Base-by-base conservation (phyloP, 2,797 vertebrate genomes). In the Kryptopterus vitreolus region DNA sequence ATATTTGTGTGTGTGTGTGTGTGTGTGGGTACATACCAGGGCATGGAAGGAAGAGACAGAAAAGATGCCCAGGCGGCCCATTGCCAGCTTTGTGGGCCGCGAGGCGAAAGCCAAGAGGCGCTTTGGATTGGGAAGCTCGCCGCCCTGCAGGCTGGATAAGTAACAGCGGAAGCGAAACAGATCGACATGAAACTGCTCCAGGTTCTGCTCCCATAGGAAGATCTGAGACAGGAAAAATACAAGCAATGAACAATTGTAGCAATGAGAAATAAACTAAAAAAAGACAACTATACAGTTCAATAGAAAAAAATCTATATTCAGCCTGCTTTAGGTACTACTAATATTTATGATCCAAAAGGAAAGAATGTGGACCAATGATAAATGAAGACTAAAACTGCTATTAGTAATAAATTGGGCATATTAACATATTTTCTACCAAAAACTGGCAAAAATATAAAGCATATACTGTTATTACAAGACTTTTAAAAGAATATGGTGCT, bases 41-140 rank as follows among this genome's bases (percentile, higher is more conserved):
- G 97, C 96, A 48, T 99, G 98, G 88, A 99, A 99, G 2, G 98
- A 99, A 0, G 97, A 99, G 0, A 99, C 98, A 0, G 98, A 98
- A 90, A 99, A 98, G 91, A 98, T 97, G 75, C 96, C 96, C 83
- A 99, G 95, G 63, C 97, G 95, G 50, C 97, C 98, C 97, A 99
- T 98, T 35, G 95, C 95, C 87, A 96, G 91, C 92, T 99, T 99
- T 1, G 98, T 97, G 75, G 96, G 96, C 73, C 97, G 95, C 20
- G 97, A 98, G 78, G 96, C 97, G 29, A 96, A 97, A 69, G 95
- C 97, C 72, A 99, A 94, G 50, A 99, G 91, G 58, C 96, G 92
- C 90, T 99, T 99, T 80, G 98, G 98, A 89, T 99, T 99, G 78
- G 98, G 98, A 78, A 97, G 94, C 86, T 99, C 98, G 50, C 96